A percentile compares a stretch with the other conserved stretches of the same genome.
Conservation (phyloP, 2,888 invertebrate genomes). For the Diarsia rubi region DNA sequence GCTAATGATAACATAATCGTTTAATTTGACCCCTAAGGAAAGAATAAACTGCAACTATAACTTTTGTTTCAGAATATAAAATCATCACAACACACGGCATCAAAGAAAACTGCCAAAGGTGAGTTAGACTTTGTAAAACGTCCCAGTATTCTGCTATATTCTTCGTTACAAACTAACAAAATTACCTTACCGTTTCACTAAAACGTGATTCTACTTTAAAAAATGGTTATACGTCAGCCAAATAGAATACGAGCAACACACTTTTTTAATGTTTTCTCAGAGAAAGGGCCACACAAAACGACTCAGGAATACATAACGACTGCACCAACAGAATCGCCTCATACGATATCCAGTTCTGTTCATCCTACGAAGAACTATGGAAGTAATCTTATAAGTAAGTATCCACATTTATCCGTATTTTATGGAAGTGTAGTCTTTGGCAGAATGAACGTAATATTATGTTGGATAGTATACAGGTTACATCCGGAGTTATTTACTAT, state of each 20-base stretch:
- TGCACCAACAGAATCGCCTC: constrained; percentile 75
- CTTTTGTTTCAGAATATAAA: constrained; percentile 82
- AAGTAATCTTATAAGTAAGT: constrained; percentile 74
- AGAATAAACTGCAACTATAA: not conserved
- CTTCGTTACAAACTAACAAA: not conserved
- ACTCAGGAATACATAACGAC: constrained; percentile 82
- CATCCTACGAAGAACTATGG: constrained; percentile 80
- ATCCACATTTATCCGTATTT: too few relatives aligned
- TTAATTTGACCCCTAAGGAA: not conserved
- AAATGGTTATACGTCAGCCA: not conserved
- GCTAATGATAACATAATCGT: not conserved
- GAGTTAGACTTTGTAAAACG: constrained; percentile 16
- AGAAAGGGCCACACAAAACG: constrained; percentile 85
- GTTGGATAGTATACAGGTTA: too few relatives aligned
- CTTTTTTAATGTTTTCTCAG: constrained; percentile 68
- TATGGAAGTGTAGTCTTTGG: too few relatives aligned
- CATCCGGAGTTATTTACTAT: too few relatives aligned
- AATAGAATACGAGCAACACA: not conserved
- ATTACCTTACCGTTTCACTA: not conserved
- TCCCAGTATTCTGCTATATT: not conserved
- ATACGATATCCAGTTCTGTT: constrained; percentile 72
- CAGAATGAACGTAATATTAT: too few relatives aligned
- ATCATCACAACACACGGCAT: constrained; percentile 80
- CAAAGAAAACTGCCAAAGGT: constrained; percentile 86
- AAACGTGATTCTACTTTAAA: not conserved